Conservation (phyloP, 1,140 invertebrate species). For the Branchinecta lindahli region DNA sequence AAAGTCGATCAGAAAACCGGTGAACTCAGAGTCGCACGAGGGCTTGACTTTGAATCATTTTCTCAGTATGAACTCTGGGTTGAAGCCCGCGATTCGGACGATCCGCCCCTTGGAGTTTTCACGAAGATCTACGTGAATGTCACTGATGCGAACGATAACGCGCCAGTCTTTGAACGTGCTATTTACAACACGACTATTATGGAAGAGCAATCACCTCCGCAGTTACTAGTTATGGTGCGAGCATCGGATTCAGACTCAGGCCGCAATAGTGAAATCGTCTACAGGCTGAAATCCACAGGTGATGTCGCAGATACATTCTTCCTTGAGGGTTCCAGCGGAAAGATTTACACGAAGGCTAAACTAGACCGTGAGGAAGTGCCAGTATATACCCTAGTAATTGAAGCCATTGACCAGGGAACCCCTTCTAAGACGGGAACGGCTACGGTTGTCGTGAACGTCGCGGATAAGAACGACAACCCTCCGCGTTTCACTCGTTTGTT, state of each 20-base stretch:
- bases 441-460: conserved; percentile 62
- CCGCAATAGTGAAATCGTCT: conserved; percentile 66
- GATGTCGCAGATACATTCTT: conserved; percentile 45
- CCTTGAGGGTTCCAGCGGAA: conserved; percentile 60
- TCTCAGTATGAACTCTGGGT: conserved; percentile 79
- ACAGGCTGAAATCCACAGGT: conserved; percentile 44
- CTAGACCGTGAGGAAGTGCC: conserved; percentile 77
- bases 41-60: conserved; percentile 74
- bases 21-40: conserved; percentile 52
- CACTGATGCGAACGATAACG: conserved; percentile 79
- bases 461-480: conserved; percentile 89
- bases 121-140: conserved; percentile 60
- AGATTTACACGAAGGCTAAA: conserved; percentile 62
- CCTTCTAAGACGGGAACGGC: conserved; percentile 60
- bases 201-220: conserved; percentile 69
- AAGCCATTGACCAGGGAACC: conserved; percentile 70
- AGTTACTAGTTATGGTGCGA: conserved; percentile 53
- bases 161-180: conserved; percentile 57
- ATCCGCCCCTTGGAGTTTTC: conserved; percentile 53
- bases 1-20: conserved; percentile 60
- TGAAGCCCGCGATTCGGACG: conserved; percentile 69
- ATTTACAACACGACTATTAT: conserved; percentile 67
- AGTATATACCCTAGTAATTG: conserved; percentile 63
- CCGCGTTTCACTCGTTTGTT: conserved; percentile 81
- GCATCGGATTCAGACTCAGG: conserved; percentile 75